These are phyloP conservation scores for Thera britannica DNA, from an alignment of 2,888 invertebrate genomes.

Conservation along the genomic window DNA sequence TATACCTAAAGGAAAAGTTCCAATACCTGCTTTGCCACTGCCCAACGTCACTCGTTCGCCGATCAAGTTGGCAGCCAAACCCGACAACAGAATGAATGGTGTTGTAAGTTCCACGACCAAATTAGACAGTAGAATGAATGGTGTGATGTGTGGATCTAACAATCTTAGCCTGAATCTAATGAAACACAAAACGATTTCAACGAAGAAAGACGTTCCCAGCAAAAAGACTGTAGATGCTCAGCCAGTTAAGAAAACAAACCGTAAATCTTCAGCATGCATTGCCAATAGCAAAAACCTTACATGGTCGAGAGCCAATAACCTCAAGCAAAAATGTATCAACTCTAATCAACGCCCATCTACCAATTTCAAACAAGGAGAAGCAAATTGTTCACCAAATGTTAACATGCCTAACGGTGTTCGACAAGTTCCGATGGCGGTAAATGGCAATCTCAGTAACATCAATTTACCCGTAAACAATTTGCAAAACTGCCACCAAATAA, in stretches of 20 bases:
- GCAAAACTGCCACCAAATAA: slow-evolving; percentile 77
- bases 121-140: slow-evolving; percentile 77
- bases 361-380: slow-evolving; percentile 59
- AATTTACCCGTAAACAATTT: slow-evolving; percentile 73
- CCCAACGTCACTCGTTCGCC: slow-evolving; percentile 57
- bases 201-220: slow-evolving; percentile 62
- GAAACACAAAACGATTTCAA: slow-evolving; percentile 56
- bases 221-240: slow-evolving; percentile 56
- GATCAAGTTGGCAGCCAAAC: slow-evolving; percentile 60
- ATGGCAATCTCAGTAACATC: slow-evolving; percentile 67
- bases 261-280: slow-evolving; percentile 78
- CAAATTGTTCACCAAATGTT: slow-evolving; percentile 72
- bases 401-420: slow-evolving; percentile 74
- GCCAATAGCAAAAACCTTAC: slow-evolving; percentile 79
- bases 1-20: slow-evolving; percentile 60
- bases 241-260: slow-evolving; percentile 68
- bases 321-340: slow-evolving; percentile 76
- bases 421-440: slow-evolving; percentile 72
- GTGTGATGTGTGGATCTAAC: slow-evolving; percentile 78
- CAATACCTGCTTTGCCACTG: slow-evolving; percentile 64
- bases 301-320: slow-evolving; percentile 79
- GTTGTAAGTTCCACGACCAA: slow-evolving; percentile 78
- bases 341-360: slow-evolving; percentile 52
- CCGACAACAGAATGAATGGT: slow-evolving; percentile 66
- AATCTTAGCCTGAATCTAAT: slow-evolving; percentile 70